Evolutionary conservation across 92 coral and sea anemone species (phyloP).

Genomic region (Actinostola sp.): DNA sequence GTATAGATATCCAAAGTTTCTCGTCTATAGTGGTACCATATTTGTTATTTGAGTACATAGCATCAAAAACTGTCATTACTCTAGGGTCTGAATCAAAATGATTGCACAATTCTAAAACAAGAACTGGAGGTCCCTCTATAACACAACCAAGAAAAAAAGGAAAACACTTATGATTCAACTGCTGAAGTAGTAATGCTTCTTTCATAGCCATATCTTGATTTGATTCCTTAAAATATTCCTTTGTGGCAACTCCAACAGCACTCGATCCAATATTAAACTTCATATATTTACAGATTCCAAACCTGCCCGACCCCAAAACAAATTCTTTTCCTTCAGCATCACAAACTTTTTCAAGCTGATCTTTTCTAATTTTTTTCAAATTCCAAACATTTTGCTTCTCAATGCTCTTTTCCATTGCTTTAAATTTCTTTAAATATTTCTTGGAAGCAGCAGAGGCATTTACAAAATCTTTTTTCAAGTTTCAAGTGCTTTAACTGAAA

Average conservation of each 20-base stretch:
- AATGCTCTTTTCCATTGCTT: slow-evolving; percentile 2
- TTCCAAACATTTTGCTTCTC: neutral
- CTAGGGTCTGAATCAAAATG: neutral
- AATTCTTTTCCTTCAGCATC: slow-evolving; percentile 12
- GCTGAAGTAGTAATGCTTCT: slow-evolving; percentile 20
- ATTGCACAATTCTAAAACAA: slow-evolving; percentile 16
- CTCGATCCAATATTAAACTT: slow-evolving; percentile 7
- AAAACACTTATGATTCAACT: slow-evolving; percentile 7
- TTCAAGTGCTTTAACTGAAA: neutral
- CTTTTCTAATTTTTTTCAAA: slow-evolving; percentile 12
- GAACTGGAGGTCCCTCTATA: neutral
- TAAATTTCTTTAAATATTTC: slow-evolving; percentile 21
- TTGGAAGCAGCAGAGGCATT: slow-evolving; percentile 1
- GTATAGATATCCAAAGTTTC: slow-evolving; percentile 10
- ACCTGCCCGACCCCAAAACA: slow-evolving; percentile 13
- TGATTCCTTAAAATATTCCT: slow-evolving; percentile 12
- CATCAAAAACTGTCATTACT: slow-evolving; percentile 23
- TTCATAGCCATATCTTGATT: neutral
- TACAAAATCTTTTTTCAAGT: slow-evolving; percentile 13
- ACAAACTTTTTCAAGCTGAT: slow-evolving; percentile 14
- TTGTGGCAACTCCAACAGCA: slow-evolving; percentile 21
- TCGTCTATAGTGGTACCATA: slow-evolving; percentile 7
- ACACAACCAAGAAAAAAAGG: slow-evolving; percentile 22
- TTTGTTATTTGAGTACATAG: too few relatives aligned
- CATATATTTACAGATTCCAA: slow-evolving; percentile 18